Evolutionary conservation across 1,140 invertebrate genomes (phyloP), one percentile per base, ranked within the genome.

Genomic region (Idris sp.): DNA sequence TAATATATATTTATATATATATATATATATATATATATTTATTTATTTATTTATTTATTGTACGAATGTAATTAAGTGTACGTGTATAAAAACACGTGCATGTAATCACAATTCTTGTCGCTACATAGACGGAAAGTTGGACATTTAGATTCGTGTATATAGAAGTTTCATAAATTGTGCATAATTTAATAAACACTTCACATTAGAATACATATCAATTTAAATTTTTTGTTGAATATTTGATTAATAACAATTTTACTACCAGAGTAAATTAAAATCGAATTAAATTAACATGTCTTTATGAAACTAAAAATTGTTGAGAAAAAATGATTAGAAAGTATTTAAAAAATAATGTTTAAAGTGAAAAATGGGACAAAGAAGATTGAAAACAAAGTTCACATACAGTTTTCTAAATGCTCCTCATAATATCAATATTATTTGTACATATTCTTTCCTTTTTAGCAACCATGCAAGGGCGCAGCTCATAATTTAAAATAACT

Each of bases 111-210:
- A 64, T 49, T 53, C 31, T 46, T 65, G 38, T 43, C 51, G 19
- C 28, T 58, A 68, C 53, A 58, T 61, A 71, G 67, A 71, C 67
- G 67, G 67, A 71, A 71, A 71, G 9, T 46, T 61, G 67, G 56
- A 71, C 67, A 71, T 71, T 71, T 51, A 71, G 67, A 71, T 61
- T 53, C 30, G 41, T 71, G 41, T 65, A 56, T 67, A 67, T 56
- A 67, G 62, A 67, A 56, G 61, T 71, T 48, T 46, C 62, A 51
- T 56, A 71, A 56, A 61, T 41, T 41, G 56, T 71, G 46, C 54
- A 59, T 28, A 69, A 46, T 59, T 69, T 61, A 65, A 54, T 31
- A 56, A 53, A 54, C 33, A 49, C 22, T 22, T 62, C 18, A 62
- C 26, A 16, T 19, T 59, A 59, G 30, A 18, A 36, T n/a, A n/a